These are phyloP conservation scores for Cygnus atratus DNA, from an alignment of 2,113 vertebrate species.

Conservation along the genomic window DNA sequence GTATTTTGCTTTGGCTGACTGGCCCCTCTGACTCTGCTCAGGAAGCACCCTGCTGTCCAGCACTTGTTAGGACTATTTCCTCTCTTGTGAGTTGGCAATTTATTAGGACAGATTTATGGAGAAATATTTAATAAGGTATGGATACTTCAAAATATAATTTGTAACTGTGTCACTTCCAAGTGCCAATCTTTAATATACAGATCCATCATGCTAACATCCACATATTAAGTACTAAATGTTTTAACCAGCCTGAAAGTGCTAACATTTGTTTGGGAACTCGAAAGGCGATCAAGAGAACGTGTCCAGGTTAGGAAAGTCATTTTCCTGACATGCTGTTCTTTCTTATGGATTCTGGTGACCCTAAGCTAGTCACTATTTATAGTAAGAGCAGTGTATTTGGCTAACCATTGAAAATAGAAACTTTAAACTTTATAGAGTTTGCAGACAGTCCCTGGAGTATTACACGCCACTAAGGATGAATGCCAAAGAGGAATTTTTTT, in stretches of 20 bases:
- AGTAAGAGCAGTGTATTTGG: conserved; percentile 24
- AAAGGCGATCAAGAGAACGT: not conserved
- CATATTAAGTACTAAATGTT: not conserved
- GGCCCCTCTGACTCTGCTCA: not conserved
- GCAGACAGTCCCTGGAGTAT: conserved; percentile 66
- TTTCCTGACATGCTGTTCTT: not conserved
- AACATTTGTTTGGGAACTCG: not conserved
- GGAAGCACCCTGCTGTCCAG: not conserved
- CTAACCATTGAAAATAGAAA: conserved; percentile 14
- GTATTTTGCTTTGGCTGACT: not conserved
- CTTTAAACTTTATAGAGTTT: conserved; percentile 71
- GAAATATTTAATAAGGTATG: not conserved
- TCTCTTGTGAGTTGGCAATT: not conserved
- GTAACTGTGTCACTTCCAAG: not conserved
- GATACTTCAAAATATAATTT: not conserved
- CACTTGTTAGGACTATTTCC: not conserved
- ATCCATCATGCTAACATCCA: not conserved
- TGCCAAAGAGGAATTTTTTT: conserved; percentile 73
- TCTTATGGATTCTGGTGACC: not conserved
- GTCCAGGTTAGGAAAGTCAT: not conserved
- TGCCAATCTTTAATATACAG: not conserved
- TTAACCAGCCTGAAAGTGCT: not conserved
- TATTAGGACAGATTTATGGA: not conserved
- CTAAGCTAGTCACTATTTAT: conserved; percentile 4
- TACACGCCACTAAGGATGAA: conserved; percentile 72